Evolutionary conservation across 2,888 invertebrate species (phyloP), one percentile per base, ranked within the genome.

Genomic region (Ellobium chinense): DNA sequence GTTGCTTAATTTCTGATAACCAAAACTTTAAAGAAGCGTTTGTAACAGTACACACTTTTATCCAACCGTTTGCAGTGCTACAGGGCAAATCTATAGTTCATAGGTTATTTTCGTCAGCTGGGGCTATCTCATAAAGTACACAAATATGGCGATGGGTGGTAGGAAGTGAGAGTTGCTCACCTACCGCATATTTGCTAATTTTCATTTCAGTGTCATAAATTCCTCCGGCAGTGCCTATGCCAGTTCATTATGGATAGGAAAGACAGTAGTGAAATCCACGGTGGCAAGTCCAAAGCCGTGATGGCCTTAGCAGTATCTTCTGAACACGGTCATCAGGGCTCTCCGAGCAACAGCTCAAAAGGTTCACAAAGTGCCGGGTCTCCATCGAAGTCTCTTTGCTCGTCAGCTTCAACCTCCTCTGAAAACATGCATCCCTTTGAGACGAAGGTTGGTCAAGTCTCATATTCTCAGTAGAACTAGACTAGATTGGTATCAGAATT

Each of bases 361-460:
- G 78, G 87, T 58, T 86, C 87, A 29, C 87, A 88, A 72, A 85
- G 86, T 78, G 87, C 88, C 4, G 89, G 87, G 3, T 91, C 91
- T 1, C 90, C 90, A 27, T 91, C 91, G 12, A 91, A 91, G 80
- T 91, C 91, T 12, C 79, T 91, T 3, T 90, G 90, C 83, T 92
- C 92, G 1, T 91, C 92, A 31, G 87, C 90, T n/a, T 92, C 92
- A 5, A 89, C 91, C 1, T 92, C 92, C 0, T 91, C 91, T 14
- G 92, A 91, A 83, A 91, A 91, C 83, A 88, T 91, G n/a, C 87
- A 87, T 12, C 54, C 60, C 27, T 76, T 72, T 56, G 84, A 82
- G 34, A 80, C 81, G 34, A 83, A 82, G 74, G 80, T 81, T 7
- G 27, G 27, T 29, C 54, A 69, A n/a, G n/a, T n/a, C n/a, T n/a